phyloP scores from a whole-genome alignment of 1,140 invertebrate genomes.

The Apis dorsata region DNA sequence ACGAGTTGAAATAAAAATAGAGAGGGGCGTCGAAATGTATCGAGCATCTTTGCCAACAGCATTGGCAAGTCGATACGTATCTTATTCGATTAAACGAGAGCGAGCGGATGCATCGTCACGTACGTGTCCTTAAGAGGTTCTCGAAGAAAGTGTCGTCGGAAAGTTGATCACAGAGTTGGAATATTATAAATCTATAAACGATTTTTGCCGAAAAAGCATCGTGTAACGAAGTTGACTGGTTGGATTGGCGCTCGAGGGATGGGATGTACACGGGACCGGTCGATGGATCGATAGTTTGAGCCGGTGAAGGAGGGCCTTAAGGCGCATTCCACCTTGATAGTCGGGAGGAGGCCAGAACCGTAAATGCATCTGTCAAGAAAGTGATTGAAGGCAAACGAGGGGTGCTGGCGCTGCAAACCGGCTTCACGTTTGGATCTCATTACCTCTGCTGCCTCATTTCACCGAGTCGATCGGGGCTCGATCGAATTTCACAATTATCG shows the following conservation, averaged over 20 bases:
- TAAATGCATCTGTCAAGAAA: constrained; percentile 78
- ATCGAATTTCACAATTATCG: constrained; percentile 78
- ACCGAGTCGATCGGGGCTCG: constrained; percentile 71
- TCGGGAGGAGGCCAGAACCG: constrained; percentile 63
- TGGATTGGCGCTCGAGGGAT: background rate
- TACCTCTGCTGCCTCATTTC: constrained; percentile 71
- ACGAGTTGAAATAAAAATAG: constrained; percentile 9
- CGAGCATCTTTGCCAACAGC: constrained; percentile 35
- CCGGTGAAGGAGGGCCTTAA: constrained; percentile 53
- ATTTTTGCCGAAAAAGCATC: constrained; percentile 31
- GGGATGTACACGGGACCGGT: background rate
- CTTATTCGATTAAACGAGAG: constrained; percentile 52
- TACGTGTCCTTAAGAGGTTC: constrained; percentile 35
- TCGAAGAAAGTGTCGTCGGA: constrained; percentile 11
- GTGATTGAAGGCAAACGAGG: constrained; percentile 77
- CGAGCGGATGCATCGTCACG: constrained; percentile 56
- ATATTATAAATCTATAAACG: background rate
- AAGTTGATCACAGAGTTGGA: background rate
- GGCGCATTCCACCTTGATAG: constrained; percentile 74
- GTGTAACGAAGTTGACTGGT: constrained; percentile 2
- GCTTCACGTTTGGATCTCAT: constrained; percentile 69
- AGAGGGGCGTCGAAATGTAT: constrained; percentile 19
- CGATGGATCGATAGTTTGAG: constrained; percentile 56
- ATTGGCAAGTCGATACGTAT: constrained; percentile 51
- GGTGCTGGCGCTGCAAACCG: constrained; percentile 54